Percentiles rank a stretch among this genome's conserved stretches.
Evolutionary conservation across 2,113 vertebrate genomes (phyloP).

Genomic region (Cygnus atratus): DNA sequence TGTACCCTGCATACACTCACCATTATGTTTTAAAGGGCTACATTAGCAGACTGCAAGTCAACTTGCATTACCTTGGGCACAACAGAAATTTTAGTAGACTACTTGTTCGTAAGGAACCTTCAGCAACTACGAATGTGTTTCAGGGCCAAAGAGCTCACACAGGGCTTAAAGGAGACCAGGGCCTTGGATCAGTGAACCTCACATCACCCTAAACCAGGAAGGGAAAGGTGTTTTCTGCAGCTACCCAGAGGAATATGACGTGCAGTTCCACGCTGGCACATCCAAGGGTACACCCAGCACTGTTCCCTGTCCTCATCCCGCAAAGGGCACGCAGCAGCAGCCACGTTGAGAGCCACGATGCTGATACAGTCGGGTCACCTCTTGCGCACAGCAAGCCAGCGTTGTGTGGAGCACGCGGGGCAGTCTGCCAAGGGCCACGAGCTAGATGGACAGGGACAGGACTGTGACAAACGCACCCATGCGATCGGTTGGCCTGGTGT

Average conservation of each 20-base stretch:
- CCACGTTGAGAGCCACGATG: fast-evolving
- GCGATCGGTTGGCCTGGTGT: fast-evolving
- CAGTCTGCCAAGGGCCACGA: fast-evolving
- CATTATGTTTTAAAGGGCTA: fast-evolving
- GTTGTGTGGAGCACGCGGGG: fast-evolving
- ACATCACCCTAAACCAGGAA: background rate
- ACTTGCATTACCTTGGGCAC: background rate
- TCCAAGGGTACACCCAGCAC: background rate
- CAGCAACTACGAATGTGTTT: background rate
- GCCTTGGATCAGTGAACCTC: background rate
- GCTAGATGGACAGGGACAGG: background rate
- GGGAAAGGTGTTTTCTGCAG: fast-evolving
- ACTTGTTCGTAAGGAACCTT: background rate
- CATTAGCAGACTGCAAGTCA: background rate
- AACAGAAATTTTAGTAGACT: fast-evolving
- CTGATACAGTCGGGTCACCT: fast-evolving
- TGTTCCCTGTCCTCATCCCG: background rate
- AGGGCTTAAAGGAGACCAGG: background rate
- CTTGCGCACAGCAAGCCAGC: fast-evolving
- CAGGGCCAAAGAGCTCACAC: background rate
- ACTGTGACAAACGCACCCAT: fast-evolving
- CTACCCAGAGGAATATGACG: background rate
- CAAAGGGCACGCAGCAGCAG: background rate
- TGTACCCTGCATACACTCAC: background rate
- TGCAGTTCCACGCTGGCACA: background rate